These are phyloP conservation scores for Coracopsis vasa DNA, from an alignment of 2,113 vertebrate species.

Conservation along the genomic window DNA sequence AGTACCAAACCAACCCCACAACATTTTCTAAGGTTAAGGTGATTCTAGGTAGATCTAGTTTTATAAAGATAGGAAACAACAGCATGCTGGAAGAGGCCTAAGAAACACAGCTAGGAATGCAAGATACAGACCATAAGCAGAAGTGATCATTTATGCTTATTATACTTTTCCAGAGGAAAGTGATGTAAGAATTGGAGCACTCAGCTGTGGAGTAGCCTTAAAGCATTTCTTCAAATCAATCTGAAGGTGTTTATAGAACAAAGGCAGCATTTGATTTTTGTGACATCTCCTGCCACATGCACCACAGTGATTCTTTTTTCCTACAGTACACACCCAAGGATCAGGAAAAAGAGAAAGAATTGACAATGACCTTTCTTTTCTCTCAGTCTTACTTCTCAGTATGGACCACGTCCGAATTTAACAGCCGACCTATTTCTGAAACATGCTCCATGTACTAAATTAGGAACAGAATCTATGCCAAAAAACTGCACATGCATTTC, in stretches of 20 bases:
- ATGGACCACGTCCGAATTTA: conserved; percentile 19
- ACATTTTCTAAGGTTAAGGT: neutral
- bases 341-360: neutral
- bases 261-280: conserved; percentile 8
- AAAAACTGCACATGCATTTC: neutral
- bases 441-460: conserved; percentile 39
- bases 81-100: neutral
- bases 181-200: conserved; percentile 19
- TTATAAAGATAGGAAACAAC: neutral
- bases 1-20: neutral
- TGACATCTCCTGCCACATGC: neutral
- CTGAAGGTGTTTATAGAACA: conserved; percentile 14
- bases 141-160: neutral
- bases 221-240: neutral
- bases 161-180: neutral
- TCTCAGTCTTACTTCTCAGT: neutral
- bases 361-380: conserved; percentile 20
- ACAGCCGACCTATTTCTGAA: conserved; percentile 61
- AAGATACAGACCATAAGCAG: neutral
- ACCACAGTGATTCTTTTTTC: neutral
- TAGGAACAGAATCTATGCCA: conserved; percentile 58
- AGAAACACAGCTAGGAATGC: neutral
- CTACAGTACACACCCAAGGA: neutral
- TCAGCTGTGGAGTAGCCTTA: neutral
- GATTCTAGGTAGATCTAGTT: neutral